phyloP scores from a whole-genome alignment of 2,113 vertebrate genomes.

The Hystrix cristata region DNA sequence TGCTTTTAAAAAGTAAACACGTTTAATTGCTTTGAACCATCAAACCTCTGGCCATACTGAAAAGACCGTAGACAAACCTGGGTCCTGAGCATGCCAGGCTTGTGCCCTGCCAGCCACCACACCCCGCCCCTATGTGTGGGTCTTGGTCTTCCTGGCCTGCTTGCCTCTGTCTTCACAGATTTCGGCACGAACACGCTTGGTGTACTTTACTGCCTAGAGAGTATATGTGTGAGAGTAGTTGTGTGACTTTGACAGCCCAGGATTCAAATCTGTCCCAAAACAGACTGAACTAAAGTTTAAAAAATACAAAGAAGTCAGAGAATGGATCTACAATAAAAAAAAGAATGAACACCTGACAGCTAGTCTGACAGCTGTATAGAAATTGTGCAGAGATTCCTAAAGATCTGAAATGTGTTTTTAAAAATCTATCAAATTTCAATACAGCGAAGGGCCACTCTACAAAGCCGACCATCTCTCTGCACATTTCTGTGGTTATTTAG shows the following conservation, averaged over 20 bases:
- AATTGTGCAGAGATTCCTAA: background rate
- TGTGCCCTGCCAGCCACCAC: too few relatives aligned
- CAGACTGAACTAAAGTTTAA: background rate
- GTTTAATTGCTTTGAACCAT: background rate
- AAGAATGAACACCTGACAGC: background rate
- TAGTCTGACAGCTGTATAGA: background rate
- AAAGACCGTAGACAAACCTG: background rate
- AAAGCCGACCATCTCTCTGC: background rate
- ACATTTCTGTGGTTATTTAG: background rate
- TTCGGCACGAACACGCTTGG: background rate
- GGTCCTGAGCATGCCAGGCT: too few relatives aligned
- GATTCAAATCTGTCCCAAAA: conserved; percentile 5
- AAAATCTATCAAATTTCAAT: background rate
- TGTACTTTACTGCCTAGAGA: background rate
- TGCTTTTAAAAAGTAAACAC: background rate
- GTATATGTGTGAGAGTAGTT: background rate
- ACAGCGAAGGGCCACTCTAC: background rate
- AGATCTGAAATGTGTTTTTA: background rate
- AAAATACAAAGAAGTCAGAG: background rate
- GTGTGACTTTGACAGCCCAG: background rate
- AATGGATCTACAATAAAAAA: background rate
- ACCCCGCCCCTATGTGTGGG: too few relatives aligned
- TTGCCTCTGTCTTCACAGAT: background rate
- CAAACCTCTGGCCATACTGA: background rate
- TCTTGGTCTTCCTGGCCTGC: background rate